A percentile compares a stretch with the other conserved stretches of the same genome.
phyloP scores from a whole-genome alignment of 2,888 invertebrate species.

The Parochlus steinenii region DNA sequence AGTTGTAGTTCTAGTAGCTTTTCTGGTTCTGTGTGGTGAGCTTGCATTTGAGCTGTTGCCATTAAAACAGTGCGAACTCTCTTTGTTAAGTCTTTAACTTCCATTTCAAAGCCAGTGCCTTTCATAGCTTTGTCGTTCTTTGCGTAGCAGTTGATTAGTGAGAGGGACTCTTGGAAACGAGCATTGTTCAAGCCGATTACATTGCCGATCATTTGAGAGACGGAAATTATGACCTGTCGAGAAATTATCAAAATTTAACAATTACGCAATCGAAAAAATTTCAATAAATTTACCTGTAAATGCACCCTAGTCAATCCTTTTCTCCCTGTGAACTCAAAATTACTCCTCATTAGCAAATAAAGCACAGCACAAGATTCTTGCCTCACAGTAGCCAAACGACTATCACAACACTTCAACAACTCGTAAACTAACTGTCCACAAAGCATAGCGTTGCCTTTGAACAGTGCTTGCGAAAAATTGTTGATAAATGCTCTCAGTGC shows the following conservation, averaged over 20 bases:
- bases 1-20: constrained; percentile 82
- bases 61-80: constrained; percentile 87
- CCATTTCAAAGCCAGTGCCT: constrained; percentile 75
- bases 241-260: constrained; percentile 17
- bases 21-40: constrained; percentile 82
- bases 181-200: constrained; percentile 82
- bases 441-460: constrained; percentile 67
- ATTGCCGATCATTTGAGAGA: constrained; percentile 83
- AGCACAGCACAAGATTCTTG: constrained; percentile 85
- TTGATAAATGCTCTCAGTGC: constrained; percentile 83
- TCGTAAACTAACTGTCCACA: constrained; percentile 71
- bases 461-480: constrained; percentile 67
- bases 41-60: constrained; percentile 83
- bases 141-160: constrained; percentile 84
- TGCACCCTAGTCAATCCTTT: constrained; percentile 79
- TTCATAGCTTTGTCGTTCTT: constrained; percentile 89
- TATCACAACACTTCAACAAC: constrained; percentile 69
- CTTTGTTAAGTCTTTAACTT: constrained; percentile 86
- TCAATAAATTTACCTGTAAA: constrained; percentile 57
- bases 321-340: constrained; percentile 75
- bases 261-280: background rate
- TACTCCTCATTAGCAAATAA: constrained; percentile 83
- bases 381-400: constrained; percentile 64
- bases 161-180: constrained; percentile 86
- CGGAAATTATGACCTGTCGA: constrained; percentile 92